Percentiles rank a stretch among this genome's conserved stretches.
phyloP scores from a whole-genome alignment of 2,797 vertebrate genomes.

The Acrossocheilus wenchowensis region DNA sequence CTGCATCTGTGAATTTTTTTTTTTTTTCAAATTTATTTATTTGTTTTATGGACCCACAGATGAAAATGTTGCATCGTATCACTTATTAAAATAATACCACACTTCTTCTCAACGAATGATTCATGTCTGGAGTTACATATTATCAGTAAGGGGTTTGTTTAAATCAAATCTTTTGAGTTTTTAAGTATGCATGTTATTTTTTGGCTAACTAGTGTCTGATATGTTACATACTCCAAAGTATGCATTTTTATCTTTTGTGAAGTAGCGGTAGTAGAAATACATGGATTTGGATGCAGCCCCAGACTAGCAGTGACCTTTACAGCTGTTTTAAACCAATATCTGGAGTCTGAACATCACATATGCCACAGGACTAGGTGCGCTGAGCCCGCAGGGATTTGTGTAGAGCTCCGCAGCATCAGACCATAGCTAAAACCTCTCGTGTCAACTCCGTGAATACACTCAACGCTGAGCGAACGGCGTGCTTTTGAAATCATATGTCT shows the following conservation, averaged over 20 bases:
- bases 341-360: slow-evolving; percentile 10
- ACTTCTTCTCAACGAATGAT: neutral
- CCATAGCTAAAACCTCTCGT: slow-evolving; percentile 36
- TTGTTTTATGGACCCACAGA: neutral
- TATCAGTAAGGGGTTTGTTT: neutral
- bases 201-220: neutral
- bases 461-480: neutral
- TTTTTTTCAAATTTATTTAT: neutral
- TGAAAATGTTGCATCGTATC: neutral
- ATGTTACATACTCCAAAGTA: neutral
- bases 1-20: neutral
- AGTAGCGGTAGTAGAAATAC: neutral
- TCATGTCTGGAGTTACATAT: neutral
- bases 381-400: slow-evolving; percentile 23
- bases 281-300: neutral
- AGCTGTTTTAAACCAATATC: slow-evolving; percentile 33
- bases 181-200: neutral
- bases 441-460: slow-evolving; percentile 30
- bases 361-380: slow-evolving; percentile 9
- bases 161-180: neutral
- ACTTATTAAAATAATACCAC: neutral
- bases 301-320: slow-evolving; percentile 26
- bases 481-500: slow-evolving; percentile 38
- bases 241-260: neutral
- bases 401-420: slow-evolving; percentile 18